These are phyloP conservation scores for Caenorhabditis wallacei DNA, from an alignment of 2,888 invertebrate genomes.

Conservation along the genomic window DNA sequence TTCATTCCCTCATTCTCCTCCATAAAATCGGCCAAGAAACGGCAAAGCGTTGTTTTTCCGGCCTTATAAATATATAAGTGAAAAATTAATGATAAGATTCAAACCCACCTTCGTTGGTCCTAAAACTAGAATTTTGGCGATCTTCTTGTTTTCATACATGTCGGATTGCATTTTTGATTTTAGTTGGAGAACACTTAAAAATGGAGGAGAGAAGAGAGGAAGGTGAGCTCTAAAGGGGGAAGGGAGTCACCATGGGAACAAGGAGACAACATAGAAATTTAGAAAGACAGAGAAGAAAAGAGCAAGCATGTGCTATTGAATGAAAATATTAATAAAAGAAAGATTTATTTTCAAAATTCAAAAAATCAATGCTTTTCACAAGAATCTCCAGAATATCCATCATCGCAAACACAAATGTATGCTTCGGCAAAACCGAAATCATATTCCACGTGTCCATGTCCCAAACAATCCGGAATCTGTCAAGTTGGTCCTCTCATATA, in stretches of 20 bases:
- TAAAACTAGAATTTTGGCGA: constrained; percentile 69
- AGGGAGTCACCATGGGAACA: too few species aligned
- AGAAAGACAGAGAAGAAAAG: too few species aligned
- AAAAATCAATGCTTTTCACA: constrained; percentile 29
- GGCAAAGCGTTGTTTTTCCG: constrained; percentile 56
- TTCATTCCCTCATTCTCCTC: constrained; percentile 21
- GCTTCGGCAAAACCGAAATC: constrained; percentile 41
- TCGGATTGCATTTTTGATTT: neutral
- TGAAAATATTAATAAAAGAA: neutral
- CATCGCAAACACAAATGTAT: constrained; percentile 49
- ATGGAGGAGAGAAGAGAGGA: neutral
- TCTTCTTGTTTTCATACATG: constrained; percentile 17
- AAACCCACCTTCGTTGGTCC: constrained; percentile 74
- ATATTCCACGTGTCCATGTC: constrained; percentile 51
- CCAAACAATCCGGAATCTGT: constrained; percentile 42
- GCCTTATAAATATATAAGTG: too few species aligned
- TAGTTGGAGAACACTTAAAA: neutral
- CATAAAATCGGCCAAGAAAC: constrained; percentile 52
- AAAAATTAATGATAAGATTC: neutral
- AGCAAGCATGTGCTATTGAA: too few species aligned
- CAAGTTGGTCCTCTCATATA: constrained; percentile 55
- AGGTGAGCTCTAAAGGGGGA: too few species aligned
- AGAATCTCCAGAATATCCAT: constrained; percentile 39
- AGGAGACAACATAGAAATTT: too few species aligned
- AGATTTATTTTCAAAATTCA: neutral